These are phyloP conservation scores for Uromys caudimaculatus DNA, from an alignment of 2,797 vertebrate species.

Conservation along the genomic window DNA sequence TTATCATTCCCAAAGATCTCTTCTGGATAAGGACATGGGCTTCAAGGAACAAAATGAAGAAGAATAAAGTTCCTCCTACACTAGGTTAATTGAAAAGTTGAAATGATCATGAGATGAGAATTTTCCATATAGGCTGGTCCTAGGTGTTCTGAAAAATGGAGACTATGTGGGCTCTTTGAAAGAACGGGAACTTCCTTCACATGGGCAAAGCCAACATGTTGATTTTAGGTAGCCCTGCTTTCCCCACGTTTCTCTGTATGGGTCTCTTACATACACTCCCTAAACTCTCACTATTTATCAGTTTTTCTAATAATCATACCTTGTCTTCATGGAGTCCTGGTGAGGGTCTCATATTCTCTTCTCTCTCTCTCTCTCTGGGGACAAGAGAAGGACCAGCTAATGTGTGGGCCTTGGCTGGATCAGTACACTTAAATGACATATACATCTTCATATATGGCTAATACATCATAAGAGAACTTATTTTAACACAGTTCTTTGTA, in stretches of 20 bases:
- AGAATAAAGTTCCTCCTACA: neutral
- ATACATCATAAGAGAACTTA: neutral
- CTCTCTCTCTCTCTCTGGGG: neutral
- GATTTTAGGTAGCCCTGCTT: neutral
- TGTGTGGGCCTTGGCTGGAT: too few species aligned
- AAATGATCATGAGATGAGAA: neutral
- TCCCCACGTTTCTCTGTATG: neutral
- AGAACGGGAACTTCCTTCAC: neutral
- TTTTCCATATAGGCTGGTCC: neutral
- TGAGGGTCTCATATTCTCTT: neutral
- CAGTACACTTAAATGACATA: neutral
- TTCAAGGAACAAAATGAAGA: neutral
- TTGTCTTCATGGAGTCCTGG: neutral
- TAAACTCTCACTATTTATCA: neutral
- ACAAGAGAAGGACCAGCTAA: neutral
- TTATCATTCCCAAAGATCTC: neutral
- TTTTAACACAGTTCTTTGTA: neutral
- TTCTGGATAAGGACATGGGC: neutral
- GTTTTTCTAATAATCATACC: neutral
- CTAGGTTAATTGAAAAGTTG: neutral
- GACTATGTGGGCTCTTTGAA: neutral
- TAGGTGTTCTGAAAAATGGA: neutral
- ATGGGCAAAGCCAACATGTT: neutral
- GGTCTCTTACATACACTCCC: accelerated
- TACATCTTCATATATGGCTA: neutral